phyloP scores from a whole-genome alignment of 2,797 vertebrate genomes.

The Mus spretus region DNA sequence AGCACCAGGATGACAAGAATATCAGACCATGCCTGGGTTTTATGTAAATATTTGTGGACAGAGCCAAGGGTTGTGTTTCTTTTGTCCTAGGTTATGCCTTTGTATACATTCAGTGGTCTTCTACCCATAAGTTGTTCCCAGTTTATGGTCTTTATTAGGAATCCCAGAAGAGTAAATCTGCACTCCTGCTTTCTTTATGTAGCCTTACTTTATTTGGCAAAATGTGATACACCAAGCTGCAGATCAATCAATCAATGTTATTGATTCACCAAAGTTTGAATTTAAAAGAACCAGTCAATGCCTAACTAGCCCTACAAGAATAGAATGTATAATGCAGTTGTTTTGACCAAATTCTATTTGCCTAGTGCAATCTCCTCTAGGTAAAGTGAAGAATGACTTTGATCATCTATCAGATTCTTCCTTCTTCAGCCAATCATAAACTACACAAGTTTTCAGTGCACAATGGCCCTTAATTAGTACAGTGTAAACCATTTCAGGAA shows the following conservation, averaged over 20 bases:
- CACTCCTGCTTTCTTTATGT: conserved; percentile 15
- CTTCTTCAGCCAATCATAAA: neutral
- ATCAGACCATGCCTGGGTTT: neutral
- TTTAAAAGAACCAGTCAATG: conserved; percentile 69
- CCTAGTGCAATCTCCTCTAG: neutral
- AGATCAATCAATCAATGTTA: conserved; percentile 68
- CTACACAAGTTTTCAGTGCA: neutral
- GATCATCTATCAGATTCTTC: neutral
- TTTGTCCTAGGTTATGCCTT: neutral
- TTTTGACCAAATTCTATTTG: conserved; percentile 54
- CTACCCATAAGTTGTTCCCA: neutral
- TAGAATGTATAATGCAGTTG: conserved; percentile 31
- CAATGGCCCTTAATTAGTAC: neutral
- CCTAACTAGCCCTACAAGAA: conserved; percentile 36
- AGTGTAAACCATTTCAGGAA: conserved; percentile 1
- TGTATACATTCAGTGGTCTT: neutral
- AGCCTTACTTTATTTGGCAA: conserved; percentile 48
- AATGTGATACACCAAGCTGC: conserved; percentile 38
- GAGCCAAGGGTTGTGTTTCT: neutral
- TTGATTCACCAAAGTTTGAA: conserved; percentile 68
- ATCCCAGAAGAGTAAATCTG: neutral
- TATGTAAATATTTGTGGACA: neutral
- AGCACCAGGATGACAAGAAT: neutral
- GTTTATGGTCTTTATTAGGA: conserved; percentile 19
- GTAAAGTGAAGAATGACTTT: neutral